Percentiles rank a stretch among this genome's conserved stretches.
phyloP scores from a whole-genome alignment of 92 coral and sea anemone species.

The Phenganax marumi region DNA sequence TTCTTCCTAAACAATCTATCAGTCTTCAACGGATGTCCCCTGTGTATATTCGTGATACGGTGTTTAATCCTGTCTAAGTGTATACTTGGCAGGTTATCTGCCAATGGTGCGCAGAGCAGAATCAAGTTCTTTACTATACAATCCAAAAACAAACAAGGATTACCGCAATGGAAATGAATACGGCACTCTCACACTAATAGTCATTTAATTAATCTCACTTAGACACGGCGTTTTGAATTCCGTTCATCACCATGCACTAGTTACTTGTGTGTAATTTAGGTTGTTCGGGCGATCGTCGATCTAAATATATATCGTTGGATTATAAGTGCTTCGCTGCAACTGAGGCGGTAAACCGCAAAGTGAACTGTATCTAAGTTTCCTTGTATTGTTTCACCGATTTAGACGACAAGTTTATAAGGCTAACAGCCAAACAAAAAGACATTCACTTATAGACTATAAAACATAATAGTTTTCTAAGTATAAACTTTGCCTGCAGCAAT shows the following conservation, averaged over 20 bases:
- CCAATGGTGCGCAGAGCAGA: constrained; percentile 23
- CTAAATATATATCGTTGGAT: neutral
- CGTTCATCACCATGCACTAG: neutral
- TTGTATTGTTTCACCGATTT: neutral
- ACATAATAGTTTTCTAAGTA: too few species aligned
- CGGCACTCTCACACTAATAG: neutral
- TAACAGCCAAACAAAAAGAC: neutral
- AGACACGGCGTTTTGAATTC: neutral
- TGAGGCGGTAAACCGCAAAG: constrained; percentile 20
- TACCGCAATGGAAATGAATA: constrained; percentile 16
- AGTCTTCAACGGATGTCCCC: constrained; percentile 6
- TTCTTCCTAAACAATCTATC: neutral
- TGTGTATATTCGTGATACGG: constrained; percentile 20
- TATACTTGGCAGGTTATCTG: constrained; percentile 18
- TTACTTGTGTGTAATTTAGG: neutral
- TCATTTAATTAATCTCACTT: constrained; percentile 5
- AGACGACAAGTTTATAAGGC: neutral
- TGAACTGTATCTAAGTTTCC: neutral
- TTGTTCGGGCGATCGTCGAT: neutral
- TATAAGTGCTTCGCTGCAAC: neutral
- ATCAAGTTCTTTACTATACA: constrained; percentile 21
- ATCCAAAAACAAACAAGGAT: constrained; percentile 28
- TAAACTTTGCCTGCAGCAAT: too few species aligned
- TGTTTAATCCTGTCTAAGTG: constrained; percentile 31
- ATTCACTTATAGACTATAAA: neutral